phyloP scores from a whole-genome alignment of 1,140 invertebrate genomes.

The Nasonia giraulti region DNA sequence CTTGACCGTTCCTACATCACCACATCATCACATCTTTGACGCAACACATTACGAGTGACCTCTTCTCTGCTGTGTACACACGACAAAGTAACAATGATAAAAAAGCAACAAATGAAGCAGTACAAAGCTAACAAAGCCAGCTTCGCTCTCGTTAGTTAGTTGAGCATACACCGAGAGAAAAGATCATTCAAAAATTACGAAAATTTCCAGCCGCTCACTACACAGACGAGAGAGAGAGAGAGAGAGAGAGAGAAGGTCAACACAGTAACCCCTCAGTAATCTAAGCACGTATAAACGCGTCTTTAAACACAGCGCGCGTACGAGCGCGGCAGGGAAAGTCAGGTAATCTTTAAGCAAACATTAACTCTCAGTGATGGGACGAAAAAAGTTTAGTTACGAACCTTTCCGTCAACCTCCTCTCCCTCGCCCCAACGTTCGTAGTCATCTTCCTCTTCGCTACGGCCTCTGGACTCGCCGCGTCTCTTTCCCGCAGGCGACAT shows the following conservation, averaged over 20 bases:
- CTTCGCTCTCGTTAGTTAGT: background rate
- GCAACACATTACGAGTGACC: constrained; percentile 46
- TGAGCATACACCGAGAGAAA: constrained; percentile 51
- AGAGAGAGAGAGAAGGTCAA: background rate
- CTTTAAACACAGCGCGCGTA: background rate
- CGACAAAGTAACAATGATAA: constrained; percentile 29
- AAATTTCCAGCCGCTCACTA: background rate
- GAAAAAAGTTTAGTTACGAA: constrained; percentile 40
- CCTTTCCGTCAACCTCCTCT: constrained; percentile 64
- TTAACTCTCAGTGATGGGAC: constrained; percentile 32
- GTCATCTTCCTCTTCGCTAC: constrained; percentile 75
- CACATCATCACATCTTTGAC: constrained; percentile 43
- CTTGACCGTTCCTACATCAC: constrained; percentile 54
- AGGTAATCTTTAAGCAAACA: constrained; percentile 35
- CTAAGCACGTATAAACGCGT: background rate
- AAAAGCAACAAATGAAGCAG: constrained; percentile 44
- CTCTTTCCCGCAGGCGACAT: background rate
- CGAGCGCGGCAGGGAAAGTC: background rate
- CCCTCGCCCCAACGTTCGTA: constrained; percentile 70
- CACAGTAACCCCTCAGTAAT: background rate
- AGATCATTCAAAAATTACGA: constrained; percentile 38
- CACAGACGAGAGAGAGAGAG: background rate
- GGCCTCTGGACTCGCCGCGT: constrained; percentile 45
- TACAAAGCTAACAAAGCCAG: constrained; percentile 60
- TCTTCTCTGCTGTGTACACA: constrained; percentile 54